phyloP scores from a whole-genome alignment of 2,888 invertebrate species.

The Beris morrisii region DNA sequence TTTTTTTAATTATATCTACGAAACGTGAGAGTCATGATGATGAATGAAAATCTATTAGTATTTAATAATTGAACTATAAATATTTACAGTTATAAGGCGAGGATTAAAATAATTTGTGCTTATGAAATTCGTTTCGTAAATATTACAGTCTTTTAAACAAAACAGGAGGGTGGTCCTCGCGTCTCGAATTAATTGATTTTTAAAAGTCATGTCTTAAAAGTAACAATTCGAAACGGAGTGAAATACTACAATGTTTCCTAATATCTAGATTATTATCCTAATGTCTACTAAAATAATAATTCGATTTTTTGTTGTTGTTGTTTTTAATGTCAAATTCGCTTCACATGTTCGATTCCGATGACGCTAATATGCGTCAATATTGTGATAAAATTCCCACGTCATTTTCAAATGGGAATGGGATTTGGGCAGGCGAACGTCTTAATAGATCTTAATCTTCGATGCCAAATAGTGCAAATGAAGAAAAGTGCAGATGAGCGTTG shows the following conservation, averaged over 20 bases:
- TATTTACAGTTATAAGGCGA: slow-evolving; percentile 10
- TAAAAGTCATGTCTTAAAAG: neutral
- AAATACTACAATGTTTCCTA: neutral
- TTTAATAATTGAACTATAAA: slow-evolving; percentile 2
- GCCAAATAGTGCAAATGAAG: slow-evolving; percentile 69
- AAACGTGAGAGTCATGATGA: slow-evolving; percentile 25
- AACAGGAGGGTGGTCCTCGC: slow-evolving; percentile 3
- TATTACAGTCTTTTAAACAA: slow-evolving; percentile 32
- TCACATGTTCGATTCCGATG: too few relatives aligned
- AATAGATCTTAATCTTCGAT: slow-evolving; percentile 53
- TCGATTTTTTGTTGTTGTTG: neutral
- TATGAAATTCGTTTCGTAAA: slow-evolving; percentile 33
- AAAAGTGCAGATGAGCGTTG: slow-evolving; percentile 67
- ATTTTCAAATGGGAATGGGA: too few relatives aligned
- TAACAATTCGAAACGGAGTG: neutral
- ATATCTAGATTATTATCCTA: neutral
- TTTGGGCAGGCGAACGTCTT: slow-evolving; percentile 13
- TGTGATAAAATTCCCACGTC: too few relatives aligned
- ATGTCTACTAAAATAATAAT: slow-evolving; percentile 5
- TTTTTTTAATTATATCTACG: slow-evolving; percentile 1
- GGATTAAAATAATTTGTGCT: slow-evolving; percentile 9
- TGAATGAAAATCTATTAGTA: slow-evolving; percentile 15
- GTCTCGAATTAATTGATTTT: slow-evolving; percentile 1
- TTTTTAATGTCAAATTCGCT: neutral
- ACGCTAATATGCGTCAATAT: too few relatives aligned